These are phyloP conservation scores for Schizaphis graminum DNA, from an alignment of 2,888 invertebrate genomes.

Conservation along the genomic window DNA sequence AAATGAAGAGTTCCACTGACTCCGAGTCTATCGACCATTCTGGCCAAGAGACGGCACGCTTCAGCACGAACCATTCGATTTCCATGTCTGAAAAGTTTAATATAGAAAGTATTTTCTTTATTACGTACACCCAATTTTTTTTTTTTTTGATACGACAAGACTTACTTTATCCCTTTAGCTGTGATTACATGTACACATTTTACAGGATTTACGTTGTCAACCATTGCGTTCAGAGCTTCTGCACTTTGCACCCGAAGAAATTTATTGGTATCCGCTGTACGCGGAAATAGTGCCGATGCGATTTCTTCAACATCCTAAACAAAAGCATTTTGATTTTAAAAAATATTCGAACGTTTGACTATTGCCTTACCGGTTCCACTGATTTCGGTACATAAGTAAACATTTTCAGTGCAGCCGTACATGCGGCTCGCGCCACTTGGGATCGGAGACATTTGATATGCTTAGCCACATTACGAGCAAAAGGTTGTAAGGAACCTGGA, in stretches of 20 bases:
- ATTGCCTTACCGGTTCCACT: constrained; percentile 75
- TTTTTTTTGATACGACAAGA: neutral
- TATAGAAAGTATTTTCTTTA: neutral
- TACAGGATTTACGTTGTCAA: constrained; percentile 80
- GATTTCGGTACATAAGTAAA: constrained; percentile 76
- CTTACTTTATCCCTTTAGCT: constrained; percentile 77
- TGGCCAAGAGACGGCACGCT: constrained; percentile 82
- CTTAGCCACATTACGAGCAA: constrained; percentile 79
- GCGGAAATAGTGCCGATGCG: constrained; percentile 83
- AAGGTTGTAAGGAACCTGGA: constrained; percentile 77
- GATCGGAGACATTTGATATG: constrained; percentile 92
- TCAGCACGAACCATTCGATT: constrained; percentile 90
- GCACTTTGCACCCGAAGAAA: constrained; percentile 93
- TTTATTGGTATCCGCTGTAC: constrained; percentile 93
- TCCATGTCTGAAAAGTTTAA: constrained; percentile 76
- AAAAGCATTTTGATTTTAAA: neutral
- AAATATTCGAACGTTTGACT: neutral
- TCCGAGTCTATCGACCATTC: constrained; percentile 82
- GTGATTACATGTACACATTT: constrained; percentile 79
- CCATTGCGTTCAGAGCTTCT: constrained; percentile 84
- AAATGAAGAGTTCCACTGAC: constrained; percentile 72
- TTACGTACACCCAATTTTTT: neutral
- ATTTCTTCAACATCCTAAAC: constrained; percentile 87
- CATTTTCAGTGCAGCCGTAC: constrained; percentile 84
- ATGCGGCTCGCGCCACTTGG: constrained; percentile 91